Evolutionary conservation across 23 tunicate genomes (phyloP).

Genomic region (Phallusia fumigata): DNA sequence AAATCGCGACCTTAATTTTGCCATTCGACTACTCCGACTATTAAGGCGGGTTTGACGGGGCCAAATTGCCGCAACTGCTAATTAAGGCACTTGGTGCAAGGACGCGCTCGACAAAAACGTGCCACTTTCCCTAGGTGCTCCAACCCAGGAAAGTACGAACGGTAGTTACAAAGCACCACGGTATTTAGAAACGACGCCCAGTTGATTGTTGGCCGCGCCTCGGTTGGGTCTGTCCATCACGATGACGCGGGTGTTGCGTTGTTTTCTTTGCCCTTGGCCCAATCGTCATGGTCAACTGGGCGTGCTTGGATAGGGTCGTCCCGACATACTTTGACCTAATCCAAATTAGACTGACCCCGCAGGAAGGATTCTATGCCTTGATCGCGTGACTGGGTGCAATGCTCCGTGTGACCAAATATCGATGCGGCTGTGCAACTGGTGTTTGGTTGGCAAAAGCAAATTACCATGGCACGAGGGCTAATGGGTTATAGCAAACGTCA

Average conservation of each 20-base stretch:
- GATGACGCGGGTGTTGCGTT: not conserved
- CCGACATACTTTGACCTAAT: not conserved
- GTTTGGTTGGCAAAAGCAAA: too few relatives aligned
- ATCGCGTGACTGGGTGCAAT: too few relatives aligned
- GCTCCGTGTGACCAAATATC: too few relatives aligned
- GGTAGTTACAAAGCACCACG: not conserved
- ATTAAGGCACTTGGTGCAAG: not conserved
- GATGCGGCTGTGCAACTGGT: too few relatives aligned
- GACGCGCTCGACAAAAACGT: not conserved
- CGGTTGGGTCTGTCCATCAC: not conserved
- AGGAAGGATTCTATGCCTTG: too few relatives aligned
- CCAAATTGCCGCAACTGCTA: not conserved
- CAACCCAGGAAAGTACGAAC: slow-evolving; percentile 5
- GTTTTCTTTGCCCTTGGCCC: not conserved
- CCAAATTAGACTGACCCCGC: too few relatives aligned
- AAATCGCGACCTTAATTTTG: not conserved
- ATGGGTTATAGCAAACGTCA: too few relatives aligned
- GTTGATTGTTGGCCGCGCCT: not conserved
- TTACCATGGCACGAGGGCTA: too few relatives aligned
- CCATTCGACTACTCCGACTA: not conserved
- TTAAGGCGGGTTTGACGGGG: not conserved
- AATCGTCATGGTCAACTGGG: slow-evolving; percentile 5
- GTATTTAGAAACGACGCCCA: not conserved
- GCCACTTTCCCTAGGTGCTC: not conserved
- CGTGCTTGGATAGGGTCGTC: not conserved